These are phyloP conservation scores for Jacana jacana DNA, from an alignment of 2,113 vertebrate species.

Conservation along the genomic window DNA sequence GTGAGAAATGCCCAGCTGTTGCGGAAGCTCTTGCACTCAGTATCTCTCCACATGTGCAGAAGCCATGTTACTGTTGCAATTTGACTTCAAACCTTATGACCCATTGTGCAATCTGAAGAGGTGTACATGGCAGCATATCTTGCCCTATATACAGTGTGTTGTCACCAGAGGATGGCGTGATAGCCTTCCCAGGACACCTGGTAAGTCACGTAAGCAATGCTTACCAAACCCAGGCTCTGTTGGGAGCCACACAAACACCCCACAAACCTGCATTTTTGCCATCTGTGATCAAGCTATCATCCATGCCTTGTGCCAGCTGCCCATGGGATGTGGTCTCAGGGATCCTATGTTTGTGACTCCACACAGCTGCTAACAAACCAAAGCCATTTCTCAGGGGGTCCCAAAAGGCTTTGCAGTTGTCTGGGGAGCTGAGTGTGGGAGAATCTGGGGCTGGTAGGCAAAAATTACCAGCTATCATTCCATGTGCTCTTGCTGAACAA, in stretches of 20 bases:
- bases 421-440: not conserved
- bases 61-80: not conserved
- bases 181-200: not conserved
- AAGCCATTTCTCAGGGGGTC: not conserved
- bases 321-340: not conserved
- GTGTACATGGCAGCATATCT: not conserved
- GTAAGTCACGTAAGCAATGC: not conserved
- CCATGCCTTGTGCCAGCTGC: fast-evolving
- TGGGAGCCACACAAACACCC: not conserved
- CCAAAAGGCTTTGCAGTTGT: not conserved
- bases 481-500: not conserved
- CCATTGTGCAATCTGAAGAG: not conserved
- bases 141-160: not conserved
- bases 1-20: not conserved
- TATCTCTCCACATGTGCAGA: not conserved
- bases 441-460: not conserved
- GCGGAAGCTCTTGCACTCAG: not conserved
- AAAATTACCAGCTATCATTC: not conserved
- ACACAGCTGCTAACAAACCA: not conserved
- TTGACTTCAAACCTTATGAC: not conserved
- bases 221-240: not conserved
- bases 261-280: not conserved
- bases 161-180: not conserved
- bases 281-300: not conserved
- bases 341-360: fast-evolving